Base-by-base conservation (phyloP, 2,113 vertebrate genomes). In the Tenebrosternarchus preto region DNA sequence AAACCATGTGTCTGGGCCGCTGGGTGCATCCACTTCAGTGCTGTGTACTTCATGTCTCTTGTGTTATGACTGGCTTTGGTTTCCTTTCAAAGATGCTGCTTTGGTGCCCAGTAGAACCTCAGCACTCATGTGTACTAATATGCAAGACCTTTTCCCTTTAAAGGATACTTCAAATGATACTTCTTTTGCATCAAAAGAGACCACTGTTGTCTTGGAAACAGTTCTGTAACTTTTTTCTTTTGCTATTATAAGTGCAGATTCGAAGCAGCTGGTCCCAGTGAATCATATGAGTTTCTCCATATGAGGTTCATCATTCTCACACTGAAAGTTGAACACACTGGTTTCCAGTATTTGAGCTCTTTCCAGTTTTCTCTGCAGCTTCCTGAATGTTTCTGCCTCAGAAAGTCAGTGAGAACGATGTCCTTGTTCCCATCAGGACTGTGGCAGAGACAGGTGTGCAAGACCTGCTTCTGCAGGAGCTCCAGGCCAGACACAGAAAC, bases 181-280 rank as follows among this genome's bases (percentile, higher is more conserved):
- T n/a, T n/a, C n/a, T n/a, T 76, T 57, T 53, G 53, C 73, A 70
- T 70, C 64, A 76, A 31, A 67, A 53, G n/a, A 69, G 56, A 81
- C 36, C 24, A 69, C 39, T 61, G 43, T 69, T 31, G 77, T 83
- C 67, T 66, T 66, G 59, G 59, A 72, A 76, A 80, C 82, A 64
- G 36, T 39, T 15, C 8, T 20, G 16, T 61, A 63, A 29, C 22
- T 33, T 78, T 43, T 70, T 20, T 11, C 19, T n/a, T 11, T 33
- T 73, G 33, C 39, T 36, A 19, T 67, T 76, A 29, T 53, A 64
- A 77, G 78, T 68, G 56, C 56, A 73, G 74, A 83, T 77, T 74
- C 33, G 43, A 70, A 66, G 39, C 76, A 66, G 73, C 56, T 76
- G 69, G 61, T 60, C 56, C 71, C 66, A 22, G 69, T 73, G n/a